A percentile compares a stretch with the other conserved stretches of the same genome.
Conservation (phyloP, 2,888 invertebrate genomes). For the Pteria penguin region DNA sequence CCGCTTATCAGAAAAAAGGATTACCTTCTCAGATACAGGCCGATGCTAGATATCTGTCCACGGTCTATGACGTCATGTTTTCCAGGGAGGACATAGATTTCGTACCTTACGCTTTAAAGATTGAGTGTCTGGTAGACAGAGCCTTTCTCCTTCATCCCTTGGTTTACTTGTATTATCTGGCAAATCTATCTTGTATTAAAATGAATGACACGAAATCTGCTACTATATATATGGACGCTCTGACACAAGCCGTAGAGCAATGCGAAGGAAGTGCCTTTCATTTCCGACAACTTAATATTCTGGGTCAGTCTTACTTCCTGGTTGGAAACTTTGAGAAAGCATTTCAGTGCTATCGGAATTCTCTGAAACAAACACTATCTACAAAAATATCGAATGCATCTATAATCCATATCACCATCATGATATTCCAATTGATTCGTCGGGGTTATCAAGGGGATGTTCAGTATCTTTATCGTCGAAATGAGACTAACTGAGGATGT, state of each 20-base stretch:
- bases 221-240: background rate
- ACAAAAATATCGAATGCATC: conserved; percentile 15
- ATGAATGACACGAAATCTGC: background rate
- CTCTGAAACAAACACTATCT: background rate
- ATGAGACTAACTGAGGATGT: too few species aligned
- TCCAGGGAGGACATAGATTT: background rate
- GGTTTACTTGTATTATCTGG: conserved; percentile 14
- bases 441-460: background rate
- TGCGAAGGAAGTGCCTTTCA: background rate
- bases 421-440: background rate
- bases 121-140: conserved; percentile 16
- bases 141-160: conserved; percentile 14
- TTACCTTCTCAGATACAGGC: background rate
- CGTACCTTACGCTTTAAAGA: conserved; percentile 18
- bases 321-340: background rate
- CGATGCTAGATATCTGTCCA: background rate
- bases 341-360: background rate
- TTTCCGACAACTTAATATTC: conserved; percentile 18
- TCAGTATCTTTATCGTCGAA: background rate
- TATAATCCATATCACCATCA: background rate
- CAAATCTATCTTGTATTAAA: background rate
- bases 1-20: background rate
- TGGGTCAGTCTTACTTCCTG: conserved; percentile 13
- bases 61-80: conserved; percentile 19
- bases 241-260: background rate